Evolutionary conservation across 1,140 invertebrate species (phyloP), one percentile per base, ranked within the genome.

Genomic region (Formica exsecta): DNA sequence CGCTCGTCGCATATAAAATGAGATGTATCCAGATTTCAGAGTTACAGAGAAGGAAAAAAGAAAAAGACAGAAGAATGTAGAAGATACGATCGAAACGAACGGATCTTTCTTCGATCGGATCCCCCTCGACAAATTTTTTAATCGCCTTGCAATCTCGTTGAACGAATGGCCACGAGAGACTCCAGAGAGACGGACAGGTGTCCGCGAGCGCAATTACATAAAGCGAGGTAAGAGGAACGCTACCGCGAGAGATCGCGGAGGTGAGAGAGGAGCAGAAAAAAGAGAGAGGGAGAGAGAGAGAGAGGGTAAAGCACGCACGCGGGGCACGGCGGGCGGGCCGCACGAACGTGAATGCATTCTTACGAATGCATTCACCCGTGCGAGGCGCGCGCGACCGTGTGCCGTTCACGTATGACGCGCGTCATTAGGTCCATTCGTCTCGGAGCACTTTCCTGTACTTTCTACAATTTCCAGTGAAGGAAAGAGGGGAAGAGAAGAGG

Each of bases 301-400:
- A 8, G 57, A 76, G 57, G 25, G 22, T 54, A 22, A 57, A 19
- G 38, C 13, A 57, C 38, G 38, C 76, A 41, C n/a, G 59, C 62
- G 44, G 44, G 76, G 77, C 54, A 86, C 62, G 70, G 22, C 73
- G 75, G 61, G 61, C 75, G 38, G 25, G 25, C 25, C 38, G 54
- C 54, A 38, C 66, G 79, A 54, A 90, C 86, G 86, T 88, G 86
- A 89, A 87, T 87, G 87, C 89, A 92, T 92, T 92, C 89, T 89
- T 87, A 90, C 86, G 83, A 91, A 92, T 92, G 91, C 91, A 88
- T 92, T 92, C 91, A 92, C 91, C 91, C 87, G 87, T 90, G 68
- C 64, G 70, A 32, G 66, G 77, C 73, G 79, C 85, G 73, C 59
- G 29, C 65, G 73, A 61, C 66, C 73, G 75, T 85, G 88, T 85